These are phyloP conservation scores for Melanophora roralis DNA, from an alignment of 2,888 invertebrate genomes.

Conservation along the genomic window DNA sequence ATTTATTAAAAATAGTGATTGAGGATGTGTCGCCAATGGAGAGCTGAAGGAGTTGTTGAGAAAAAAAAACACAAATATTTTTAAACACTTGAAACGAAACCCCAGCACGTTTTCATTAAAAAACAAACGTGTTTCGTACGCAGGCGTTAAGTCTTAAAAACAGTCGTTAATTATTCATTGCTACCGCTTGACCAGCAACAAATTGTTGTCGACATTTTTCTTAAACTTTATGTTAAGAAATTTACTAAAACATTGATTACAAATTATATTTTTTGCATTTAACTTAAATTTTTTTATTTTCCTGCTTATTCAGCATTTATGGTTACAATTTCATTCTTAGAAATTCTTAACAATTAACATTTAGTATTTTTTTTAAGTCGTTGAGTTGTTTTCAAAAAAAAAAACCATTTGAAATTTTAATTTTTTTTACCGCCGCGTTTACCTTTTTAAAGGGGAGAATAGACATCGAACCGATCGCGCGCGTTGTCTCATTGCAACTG, in stretches of 20 bases:
- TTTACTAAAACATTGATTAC: conserved; percentile 47
- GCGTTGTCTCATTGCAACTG: conserved; percentile 73
- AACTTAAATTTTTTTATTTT: neutral
- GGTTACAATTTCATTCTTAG: conserved; percentile 37
- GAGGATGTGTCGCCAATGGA: conserved; percentile 54
- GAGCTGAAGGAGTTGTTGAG: conserved; percentile 1
- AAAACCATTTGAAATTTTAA: neutral
- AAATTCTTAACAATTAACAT: neutral
- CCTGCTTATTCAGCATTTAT: conserved; percentile 38
- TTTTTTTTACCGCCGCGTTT: neutral
- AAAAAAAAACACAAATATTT: neutral
- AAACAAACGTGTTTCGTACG: neutral
- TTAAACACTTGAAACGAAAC: neutral
- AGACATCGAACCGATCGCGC: conserved; percentile 68
- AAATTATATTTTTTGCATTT: conserved; percentile 18
- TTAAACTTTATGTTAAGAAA: conserved; percentile 16
- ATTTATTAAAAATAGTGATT: conserved; percentile 50
- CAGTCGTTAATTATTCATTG: conserved; percentile 2
- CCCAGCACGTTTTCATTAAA: neutral
- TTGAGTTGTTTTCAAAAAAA: conserved; percentile 12
- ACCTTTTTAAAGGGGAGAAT: conserved; percentile 17
- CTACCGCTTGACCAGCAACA: neutral
- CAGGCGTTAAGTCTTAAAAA: neutral
- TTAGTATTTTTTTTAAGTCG: neutral
- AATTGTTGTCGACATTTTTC: conserved; percentile 13